Percentiles rank a stretch among this genome's conserved stretches.
Evolutionary conservation across 1,140 invertebrate genomes (phyloP).

Genomic region (Zaprionus ornatus): DNA sequence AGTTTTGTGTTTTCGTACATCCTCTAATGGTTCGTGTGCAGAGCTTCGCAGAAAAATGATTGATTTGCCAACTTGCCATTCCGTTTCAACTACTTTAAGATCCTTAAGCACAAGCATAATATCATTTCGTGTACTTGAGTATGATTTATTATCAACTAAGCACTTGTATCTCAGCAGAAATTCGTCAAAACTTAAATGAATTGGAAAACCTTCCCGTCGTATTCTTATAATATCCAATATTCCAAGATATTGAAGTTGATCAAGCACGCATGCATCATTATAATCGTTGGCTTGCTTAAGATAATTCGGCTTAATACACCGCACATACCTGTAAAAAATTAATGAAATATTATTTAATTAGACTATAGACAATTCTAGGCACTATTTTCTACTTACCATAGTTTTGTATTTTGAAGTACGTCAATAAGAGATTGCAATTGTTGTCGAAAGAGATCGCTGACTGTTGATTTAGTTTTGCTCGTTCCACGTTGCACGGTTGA

Average conservation of each 20-base stretch:
- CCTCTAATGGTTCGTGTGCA: slow-evolving; percentile 95
- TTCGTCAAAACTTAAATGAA: slow-evolving; percentile 91
- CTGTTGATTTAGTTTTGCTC: slow-evolving; percentile 95
- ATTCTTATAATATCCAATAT: slow-evolving; percentile 98
- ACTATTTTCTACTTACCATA: slow-evolving; percentile 88
- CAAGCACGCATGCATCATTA: slow-evolving; percentile 92
- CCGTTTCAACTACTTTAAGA: slow-evolving; percentile 87
- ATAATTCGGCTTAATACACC: slow-evolving; percentile 97
- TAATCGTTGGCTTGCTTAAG: slow-evolving; percentile 94
- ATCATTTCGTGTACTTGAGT: slow-evolving; percentile 35
- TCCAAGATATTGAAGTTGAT: slow-evolving; percentile 96
- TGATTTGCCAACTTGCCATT: slow-evolving; percentile 96
- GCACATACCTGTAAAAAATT: slow-evolving; percentile 89
- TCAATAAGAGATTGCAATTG: slow-evolving; percentile 96
- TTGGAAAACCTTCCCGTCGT: slow-evolving; percentile 95
- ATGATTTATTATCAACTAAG: slow-evolving; percentile 60
- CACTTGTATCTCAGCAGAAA: slow-evolving; percentile 88
- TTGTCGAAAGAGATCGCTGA: slow-evolving; percentile 95
- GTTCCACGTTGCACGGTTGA: slow-evolving; percentile 92
- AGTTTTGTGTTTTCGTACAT: slow-evolving; percentile 89
- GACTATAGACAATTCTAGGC: not conserved
- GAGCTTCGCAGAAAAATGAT: slow-evolving; percentile 95
- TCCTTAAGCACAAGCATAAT: slow-evolving; percentile 85
- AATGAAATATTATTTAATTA: not conserved
- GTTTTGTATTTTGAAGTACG: slow-evolving; percentile 94